These are phyloP conservation scores for Drosophila triauraria DNA, from an alignment of 1,140 invertebrate genomes.

Conservation along the genomic window DNA sequence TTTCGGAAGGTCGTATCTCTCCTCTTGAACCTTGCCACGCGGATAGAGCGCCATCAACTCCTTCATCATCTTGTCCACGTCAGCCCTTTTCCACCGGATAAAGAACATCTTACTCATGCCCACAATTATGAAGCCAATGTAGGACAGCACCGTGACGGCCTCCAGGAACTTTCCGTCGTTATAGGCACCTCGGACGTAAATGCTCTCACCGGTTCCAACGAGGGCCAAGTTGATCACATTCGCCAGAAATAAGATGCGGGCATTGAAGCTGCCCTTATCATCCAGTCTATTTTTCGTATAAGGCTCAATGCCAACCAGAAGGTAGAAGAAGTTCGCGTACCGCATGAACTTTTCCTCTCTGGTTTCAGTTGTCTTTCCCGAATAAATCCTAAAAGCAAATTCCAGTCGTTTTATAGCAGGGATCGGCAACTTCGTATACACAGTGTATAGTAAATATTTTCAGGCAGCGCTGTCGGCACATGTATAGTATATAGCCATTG, in stretches of 20 bases:
- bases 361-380: neutral
- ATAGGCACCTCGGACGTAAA: constrained; percentile 43
- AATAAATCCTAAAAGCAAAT: neutral
- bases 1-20: constrained; percentile 20
- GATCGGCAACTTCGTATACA: too few species aligned
- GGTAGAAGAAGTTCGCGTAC: constrained; percentile 63
- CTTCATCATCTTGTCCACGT: constrained; percentile 41
- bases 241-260: constrained; percentile 34
- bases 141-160: constrained; percentile 64
- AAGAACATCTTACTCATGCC: constrained; percentile 63
- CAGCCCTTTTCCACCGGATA: constrained; percentile 42
- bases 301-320: constrained; percentile 46
- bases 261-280: neutral
- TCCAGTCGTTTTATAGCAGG: constrained; percentile 8
- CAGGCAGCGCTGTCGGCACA: too few species aligned
- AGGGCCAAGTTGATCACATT: constrained; percentile 44
- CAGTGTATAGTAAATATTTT: too few species aligned
- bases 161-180: constrained; percentile 39
- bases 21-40: constrained; percentile 15
- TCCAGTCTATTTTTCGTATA: constrained; percentile 16
- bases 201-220: constrained; percentile 12
- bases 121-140: constrained; percentile 65
- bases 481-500: too few species aligned
- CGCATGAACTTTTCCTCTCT: constrained; percentile 51
- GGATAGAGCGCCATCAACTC: constrained; percentile 60